Evolutionary conservation across 2,888 invertebrate species (phyloP).

Genomic region (Odontocolon sp.): DNA sequence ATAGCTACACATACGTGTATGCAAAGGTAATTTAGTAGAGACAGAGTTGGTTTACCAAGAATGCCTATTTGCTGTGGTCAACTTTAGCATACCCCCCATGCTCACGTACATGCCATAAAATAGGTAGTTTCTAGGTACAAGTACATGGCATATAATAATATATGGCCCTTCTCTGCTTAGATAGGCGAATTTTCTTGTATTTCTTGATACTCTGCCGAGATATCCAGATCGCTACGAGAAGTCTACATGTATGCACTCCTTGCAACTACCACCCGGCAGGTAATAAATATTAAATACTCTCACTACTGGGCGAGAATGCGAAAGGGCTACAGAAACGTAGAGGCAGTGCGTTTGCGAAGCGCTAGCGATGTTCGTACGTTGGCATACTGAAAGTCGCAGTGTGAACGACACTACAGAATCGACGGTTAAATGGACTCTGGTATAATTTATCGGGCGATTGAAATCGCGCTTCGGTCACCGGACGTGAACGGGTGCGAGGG

Average conservation of each 20-base stretch:
- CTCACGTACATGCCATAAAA: not conserved
- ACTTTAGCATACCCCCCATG: not conserved
- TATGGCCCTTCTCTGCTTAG: constrained; percentile 4
- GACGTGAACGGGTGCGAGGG: constrained; percentile 15
- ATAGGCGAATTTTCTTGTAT: constrained; percentile 29
- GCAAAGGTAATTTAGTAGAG: too few species aligned
- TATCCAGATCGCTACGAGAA: constrained; percentile 2
- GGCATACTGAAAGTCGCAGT: constrained; percentile 32
- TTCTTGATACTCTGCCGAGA: constrained; percentile 18
- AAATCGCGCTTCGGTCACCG: constrained; percentile 44
- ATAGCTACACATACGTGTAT: too few species aligned
- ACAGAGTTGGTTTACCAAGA: too few species aligned
- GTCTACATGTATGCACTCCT: constrained; percentile 4
- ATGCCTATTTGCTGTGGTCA: too few species aligned
- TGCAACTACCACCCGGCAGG: constrained; percentile 21
- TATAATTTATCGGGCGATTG: constrained; percentile 69
- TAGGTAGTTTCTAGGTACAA: not conserved
- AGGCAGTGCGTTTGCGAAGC: constrained; percentile 29
- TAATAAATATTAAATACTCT: constrained; percentile 52
- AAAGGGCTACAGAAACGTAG: constrained; percentile 49
- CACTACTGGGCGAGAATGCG: constrained; percentile 21
- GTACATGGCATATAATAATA: constrained; percentile 8
- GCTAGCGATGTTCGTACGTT: constrained; percentile 40
- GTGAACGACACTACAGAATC: constrained; percentile 51
- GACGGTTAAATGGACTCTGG: constrained; percentile 63